Conservation (phyloP, 1,140 invertebrate genomes). For the Drosophila navojoa region DNA sequence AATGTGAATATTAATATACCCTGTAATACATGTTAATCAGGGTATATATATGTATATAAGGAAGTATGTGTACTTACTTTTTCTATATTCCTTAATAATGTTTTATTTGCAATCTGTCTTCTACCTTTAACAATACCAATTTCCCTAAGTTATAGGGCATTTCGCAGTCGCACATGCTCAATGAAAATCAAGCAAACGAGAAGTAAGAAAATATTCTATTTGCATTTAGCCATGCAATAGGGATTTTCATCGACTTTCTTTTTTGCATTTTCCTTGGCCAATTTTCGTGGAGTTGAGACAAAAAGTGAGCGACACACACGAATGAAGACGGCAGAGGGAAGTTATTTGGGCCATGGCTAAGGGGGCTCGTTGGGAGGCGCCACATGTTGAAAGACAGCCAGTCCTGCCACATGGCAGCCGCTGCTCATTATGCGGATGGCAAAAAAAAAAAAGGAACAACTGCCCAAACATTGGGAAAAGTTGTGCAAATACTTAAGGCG, state of each 20-base stretch:
- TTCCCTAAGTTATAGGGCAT: background rate
- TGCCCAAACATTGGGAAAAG: background rate
- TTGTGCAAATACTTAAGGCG: slow-evolving; percentile 28
- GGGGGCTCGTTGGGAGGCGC: slow-evolving; percentile 26
- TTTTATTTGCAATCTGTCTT: no score
- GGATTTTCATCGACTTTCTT: slow-evolving; percentile 7
- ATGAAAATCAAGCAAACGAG: background rate
- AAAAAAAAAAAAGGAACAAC: slow-evolving; percentile 12
- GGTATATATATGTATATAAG: no score
- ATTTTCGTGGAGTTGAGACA: slow-evolving; percentile 42
- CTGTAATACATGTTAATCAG: no score
- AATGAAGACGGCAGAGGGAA: background rate
- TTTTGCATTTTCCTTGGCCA: slow-evolving; percentile 51
- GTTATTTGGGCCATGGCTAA: background rate
- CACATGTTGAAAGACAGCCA: slow-evolving; percentile 65
- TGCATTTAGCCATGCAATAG: slow-evolving; percentile 48
- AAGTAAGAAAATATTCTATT: slow-evolving; percentile 31
- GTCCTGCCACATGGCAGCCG: slow-evolving; percentile 12
- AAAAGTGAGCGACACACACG: slow-evolving; percentile 12
- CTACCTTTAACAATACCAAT: no score
- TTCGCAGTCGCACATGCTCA: background rate
- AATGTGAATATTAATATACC: no score
- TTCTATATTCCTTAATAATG: no score
- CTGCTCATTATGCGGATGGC: slow-evolving; percentile 20
- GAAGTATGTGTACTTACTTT: no score